These are phyloP conservation scores for Apis cerana DNA, from an alignment of 1,140 invertebrate species.

Conservation along the genomic window DNA sequence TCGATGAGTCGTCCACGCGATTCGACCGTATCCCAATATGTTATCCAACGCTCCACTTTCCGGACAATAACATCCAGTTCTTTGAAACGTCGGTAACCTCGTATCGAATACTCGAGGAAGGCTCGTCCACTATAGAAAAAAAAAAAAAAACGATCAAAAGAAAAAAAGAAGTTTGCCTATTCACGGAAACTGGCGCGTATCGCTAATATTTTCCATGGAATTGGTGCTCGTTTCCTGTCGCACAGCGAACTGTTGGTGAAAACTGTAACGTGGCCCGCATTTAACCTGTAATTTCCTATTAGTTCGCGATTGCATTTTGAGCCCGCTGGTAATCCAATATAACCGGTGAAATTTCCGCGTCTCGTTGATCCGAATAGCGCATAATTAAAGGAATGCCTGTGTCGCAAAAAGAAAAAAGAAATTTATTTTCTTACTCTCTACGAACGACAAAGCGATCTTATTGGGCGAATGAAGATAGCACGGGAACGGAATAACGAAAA, in stretches of 20 bases:
- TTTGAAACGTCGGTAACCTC: slow-evolving; percentile 11
- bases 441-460: not conserved
- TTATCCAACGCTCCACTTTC: slow-evolving; percentile 5
- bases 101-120: not conserved
- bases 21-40: not conserved
- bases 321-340: slow-evolving; percentile 4
- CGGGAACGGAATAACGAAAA: not conserved
- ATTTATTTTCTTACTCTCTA: too few species aligned
- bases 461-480: not conserved
- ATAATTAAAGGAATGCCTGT: slow-evolving; percentile 17
- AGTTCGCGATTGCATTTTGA: slow-evolving; percentile 2
- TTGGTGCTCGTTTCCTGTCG: slow-evolving; percentile 29
- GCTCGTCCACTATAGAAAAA: not conserved
- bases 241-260: not conserved
- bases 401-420: not conserved
- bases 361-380: slow-evolving; percentile 30
- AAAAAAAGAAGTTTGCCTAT: slow-evolving; percentile 11
- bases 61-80: not conserved
- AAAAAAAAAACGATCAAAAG: not conserved
- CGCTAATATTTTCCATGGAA: slow-evolving; percentile 5
- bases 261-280: slow-evolving; percentile 25
- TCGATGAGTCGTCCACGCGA: not conserved
- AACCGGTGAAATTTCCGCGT: slow-evolving; percentile 38
- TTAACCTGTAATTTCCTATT: slow-evolving; percentile 24
- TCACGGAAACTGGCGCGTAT: not conserved